Percentiles rank a stretch among this genome's conserved stretches.
These are phyloP conservation scores for Drosophila chauvacae DNA, from an alignment of 1,140 invertebrate genomes.

Conservation along the genomic window DNA sequence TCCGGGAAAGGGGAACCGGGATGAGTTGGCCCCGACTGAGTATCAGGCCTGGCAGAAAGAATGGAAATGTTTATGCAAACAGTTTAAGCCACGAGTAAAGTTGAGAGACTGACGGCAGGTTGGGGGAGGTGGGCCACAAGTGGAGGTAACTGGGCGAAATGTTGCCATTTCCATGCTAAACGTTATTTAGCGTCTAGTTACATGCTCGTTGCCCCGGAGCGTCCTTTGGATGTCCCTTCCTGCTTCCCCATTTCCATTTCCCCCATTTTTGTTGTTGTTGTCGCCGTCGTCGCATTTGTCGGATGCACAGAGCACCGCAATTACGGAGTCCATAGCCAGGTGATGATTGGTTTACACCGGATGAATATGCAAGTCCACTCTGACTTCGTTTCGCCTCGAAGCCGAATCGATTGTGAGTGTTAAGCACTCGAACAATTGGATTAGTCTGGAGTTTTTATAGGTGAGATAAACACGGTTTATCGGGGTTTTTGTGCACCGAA, in stretches of 20 bases:
- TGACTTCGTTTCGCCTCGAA: conserved; percentile 23
- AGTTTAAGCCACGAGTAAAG: conserved; percentile 56
- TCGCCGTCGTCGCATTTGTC: background rate
- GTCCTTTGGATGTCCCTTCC: conserved; percentile 24
- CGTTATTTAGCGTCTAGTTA: conserved; percentile 73
- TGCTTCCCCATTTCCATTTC: background rate
- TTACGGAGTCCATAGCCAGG: conserved; percentile 31
- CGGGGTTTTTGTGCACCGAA: background rate
- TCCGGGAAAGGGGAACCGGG: background rate
- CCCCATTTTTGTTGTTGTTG: background rate
- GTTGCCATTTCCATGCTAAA: conserved; percentile 74
- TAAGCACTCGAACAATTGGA: conserved; percentile 9
- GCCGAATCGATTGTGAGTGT: conserved; percentile 14
- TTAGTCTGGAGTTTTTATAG: conserved; percentile 3
- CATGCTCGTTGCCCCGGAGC: conserved; percentile 38
- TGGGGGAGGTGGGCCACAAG: conserved; percentile 9
- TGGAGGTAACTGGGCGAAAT: conserved; percentile 25
- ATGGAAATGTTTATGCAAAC: conserved; percentile 71
- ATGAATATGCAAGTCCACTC: conserved; percentile 38
- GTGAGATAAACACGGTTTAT: background rate
- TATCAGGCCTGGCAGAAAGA: conserved; percentile 16
- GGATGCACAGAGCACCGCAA: conserved; percentile 37
- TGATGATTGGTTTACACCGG: conserved; percentile 33
- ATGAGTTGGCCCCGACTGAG: conserved; percentile 16
- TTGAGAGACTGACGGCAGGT: background rate